These are phyloP conservation scores for Diplodus puntazzo DNA, from an alignment of 2,797 vertebrate genomes.

Conservation along the genomic window DNA sequence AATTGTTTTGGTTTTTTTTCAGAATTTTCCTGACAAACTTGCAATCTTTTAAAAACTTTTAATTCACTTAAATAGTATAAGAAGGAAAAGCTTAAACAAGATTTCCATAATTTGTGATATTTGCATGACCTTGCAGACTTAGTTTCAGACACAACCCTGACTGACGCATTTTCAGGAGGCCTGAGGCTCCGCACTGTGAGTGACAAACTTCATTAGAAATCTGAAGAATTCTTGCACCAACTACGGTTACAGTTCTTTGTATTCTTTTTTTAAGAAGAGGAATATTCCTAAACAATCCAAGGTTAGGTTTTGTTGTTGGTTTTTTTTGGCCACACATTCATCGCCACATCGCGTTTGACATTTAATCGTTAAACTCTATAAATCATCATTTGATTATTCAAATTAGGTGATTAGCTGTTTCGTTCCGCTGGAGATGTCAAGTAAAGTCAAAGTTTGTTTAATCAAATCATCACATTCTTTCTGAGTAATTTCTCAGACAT, in stretches of 20 bases:
- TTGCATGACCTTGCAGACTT: constrained; percentile 8
- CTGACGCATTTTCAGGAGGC: constrained; percentile 30
- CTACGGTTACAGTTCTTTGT: not conserved
- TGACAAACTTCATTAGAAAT: constrained; percentile 1
- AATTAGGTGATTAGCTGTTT: too few species aligned
- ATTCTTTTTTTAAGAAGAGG: not conserved
- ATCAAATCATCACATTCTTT: not conserved
- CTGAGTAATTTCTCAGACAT: too few species aligned
- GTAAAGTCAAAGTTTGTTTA: not conserved
- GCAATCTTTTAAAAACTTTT: not conserved
- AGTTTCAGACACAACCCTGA: not conserved
- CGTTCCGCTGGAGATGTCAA: too few species aligned
- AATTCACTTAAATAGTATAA: not conserved
- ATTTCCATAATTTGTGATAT: not conserved
- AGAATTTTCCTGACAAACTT: not conserved
- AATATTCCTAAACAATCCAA: not conserved
- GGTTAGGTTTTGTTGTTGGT: too few species aligned
- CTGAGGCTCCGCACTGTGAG: constrained; percentile 12
- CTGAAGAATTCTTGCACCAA: not conserved
- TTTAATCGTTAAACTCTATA: too few species aligned
- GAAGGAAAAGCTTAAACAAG: not conserved
- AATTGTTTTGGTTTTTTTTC: not conserved
- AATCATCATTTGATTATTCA: too few species aligned
- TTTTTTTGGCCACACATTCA: too few species aligned
- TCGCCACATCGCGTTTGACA: too few species aligned